Evolutionary conservation across 2,113 vertebrate genomes (phyloP), one percentile per base, ranked within the genome.

Genomic region (Lates calcarifer): DNA sequence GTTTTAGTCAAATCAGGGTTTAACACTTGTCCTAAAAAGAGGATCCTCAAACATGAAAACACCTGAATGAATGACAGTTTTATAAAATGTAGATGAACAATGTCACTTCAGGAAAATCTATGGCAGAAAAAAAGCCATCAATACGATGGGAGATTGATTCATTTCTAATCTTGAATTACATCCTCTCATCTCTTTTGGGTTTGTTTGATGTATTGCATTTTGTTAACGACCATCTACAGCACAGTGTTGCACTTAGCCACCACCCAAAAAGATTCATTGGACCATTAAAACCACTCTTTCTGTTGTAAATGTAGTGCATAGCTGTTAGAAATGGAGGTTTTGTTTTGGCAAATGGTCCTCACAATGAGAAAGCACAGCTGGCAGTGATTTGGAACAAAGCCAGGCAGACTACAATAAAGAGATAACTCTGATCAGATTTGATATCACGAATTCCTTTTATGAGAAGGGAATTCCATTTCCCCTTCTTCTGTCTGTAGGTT

Each of bases 401-500:
- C 83, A 71, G 29, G 35, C 73, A 67, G 77, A 68, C 74, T 47
- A 81, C 69, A 87, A 89, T 77, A 49, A 65, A 79, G 71, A 89
- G 81, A 90, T 80, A 82, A 82, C 43, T 74, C 81, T 3, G 61
- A 89, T 91, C 81, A 88, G 83, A 87, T 89, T 71, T 84, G 68
- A 73, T 82, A 85, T 88, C 72, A 18, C 49, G 3, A 62, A 83
- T 72, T 84, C 80, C 85, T 88, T 37, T 90, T 82, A 79, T 88
- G 56, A 49, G 35, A 81, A 77, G 77, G 75, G 84, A 84, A 83
- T 86, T 83, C 67, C 57, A 89, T 88, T 89, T 89, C 77, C 75
- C 65, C 64, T 79, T 82, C 62, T 75, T 79, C 71, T 86, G 69
- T 88, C 72, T 84, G 55, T 41, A 74, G 80, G 85, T 82, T 74